Evolutionary conservation across 1,140 invertebrate species (phyloP).

Genomic region (Drosophila santomea): DNA sequence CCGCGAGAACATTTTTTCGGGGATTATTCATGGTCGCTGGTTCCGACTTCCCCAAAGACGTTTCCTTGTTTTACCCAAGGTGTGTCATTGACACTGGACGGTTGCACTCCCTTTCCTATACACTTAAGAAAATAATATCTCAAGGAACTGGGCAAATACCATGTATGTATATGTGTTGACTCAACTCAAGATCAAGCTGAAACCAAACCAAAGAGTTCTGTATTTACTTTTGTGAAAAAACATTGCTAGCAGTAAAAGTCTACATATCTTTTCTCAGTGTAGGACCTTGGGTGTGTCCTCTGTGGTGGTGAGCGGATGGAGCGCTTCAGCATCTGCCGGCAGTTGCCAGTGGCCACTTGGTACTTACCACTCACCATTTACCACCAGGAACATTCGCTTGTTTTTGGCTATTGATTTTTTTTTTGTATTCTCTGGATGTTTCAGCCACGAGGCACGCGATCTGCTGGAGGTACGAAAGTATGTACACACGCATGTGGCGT

Average conservation of each 20-base stretch:
- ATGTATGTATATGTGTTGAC: background rate
- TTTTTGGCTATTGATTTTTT: conserved; percentile 53
- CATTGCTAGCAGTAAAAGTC: background rate
- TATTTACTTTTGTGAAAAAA: too few species aligned
- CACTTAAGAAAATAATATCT: conserved; percentile 2
- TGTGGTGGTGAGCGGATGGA: conserved; percentile 19
- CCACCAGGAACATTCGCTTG: conserved; percentile 20
- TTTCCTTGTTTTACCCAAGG: conserved; percentile 67
- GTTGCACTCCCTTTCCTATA: conserved; percentile 2
- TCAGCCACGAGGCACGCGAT: conserved; percentile 48
- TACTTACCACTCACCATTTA: conserved; percentile 7
- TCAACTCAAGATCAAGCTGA: background rate
- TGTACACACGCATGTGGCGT: conserved; percentile 41
- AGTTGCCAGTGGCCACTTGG: background rate
- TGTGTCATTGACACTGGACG: conserved; percentile 68
- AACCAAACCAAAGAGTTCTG: too few species aligned
- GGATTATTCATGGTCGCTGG: conserved; percentile 67
- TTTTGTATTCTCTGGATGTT: conserved; percentile 18
- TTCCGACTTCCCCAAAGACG: conserved; percentile 46
- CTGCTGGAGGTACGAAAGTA: conserved; percentile 16
- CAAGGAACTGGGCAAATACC: too few species aligned
- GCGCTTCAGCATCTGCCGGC: conserved; percentile 43
- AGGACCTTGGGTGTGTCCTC: conserved; percentile 40
- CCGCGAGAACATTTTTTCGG: conserved; percentile 42
- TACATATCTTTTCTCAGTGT: background rate